Base-by-base conservation (phyloP, 1,140 invertebrate species). In the Augochlora pura region DNA sequence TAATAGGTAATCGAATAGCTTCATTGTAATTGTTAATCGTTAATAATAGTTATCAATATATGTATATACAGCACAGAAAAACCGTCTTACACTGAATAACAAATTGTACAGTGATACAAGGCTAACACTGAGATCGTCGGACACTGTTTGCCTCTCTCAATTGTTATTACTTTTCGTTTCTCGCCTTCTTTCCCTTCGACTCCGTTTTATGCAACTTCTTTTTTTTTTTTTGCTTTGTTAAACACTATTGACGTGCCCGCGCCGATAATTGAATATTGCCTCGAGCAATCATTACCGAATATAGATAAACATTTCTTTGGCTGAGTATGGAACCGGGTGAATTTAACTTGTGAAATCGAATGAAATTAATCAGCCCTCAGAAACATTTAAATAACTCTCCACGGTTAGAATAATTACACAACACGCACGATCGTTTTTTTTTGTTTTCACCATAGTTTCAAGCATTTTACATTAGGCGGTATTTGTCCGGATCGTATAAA, bases 91-190 rank as follows among this genome's bases (percentile, higher is more conserved):
- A 83, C 75, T 80, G 82, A 88, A 77, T 86, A 89, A 87, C 84
- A 89, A 86, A 87, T 83, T 86, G 80, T 89, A 88, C 84, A 86
- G 62, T 80, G 71, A 73, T 86, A 87, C 80, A 82, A 83, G 82
- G 75, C 66, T 83, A 82, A 77, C 77, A 83, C 69, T 83, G 86
- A 84, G 81, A 87, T 84, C 77, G 62, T 84, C 72, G 80, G 80
- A 79, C 63, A 80, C 38, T 84, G 39, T 60, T 70, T 70, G 25
- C 16, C 16, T 18, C 73, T 42, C 39, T 46, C 69, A 54, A 72
- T 49, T 42, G 60, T 69, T 63, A 52, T 75, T 21, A 27, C 64
- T 46, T 18, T 64, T 64, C 32, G n/a, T 73, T 18, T 72, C n/a
- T 49, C 16, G 27, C 10, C 23, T 18, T 21, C 62, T 21, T 23